Evolutionary conservation across 2,113 vertebrate genomes (phyloP).

Genomic region (Xerus inauris): DNA sequence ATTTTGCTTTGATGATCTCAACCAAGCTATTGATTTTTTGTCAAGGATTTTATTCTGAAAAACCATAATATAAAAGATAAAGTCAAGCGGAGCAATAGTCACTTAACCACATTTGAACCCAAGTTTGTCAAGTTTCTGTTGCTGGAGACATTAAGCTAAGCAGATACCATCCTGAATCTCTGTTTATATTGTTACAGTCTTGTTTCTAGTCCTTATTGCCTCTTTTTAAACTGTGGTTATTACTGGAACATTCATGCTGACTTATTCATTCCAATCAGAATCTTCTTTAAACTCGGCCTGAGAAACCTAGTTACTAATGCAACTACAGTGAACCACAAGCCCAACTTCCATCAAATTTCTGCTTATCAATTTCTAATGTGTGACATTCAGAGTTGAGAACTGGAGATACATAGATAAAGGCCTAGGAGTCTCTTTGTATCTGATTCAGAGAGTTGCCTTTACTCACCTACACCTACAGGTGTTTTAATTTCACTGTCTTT

Average conservation of each 20-base stretch:
- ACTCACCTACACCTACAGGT: neutral
- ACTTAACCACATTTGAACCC: neutral
- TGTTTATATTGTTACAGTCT: neutral
- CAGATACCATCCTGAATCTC: constrained; percentile 33
- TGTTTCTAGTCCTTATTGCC: constrained; percentile 26
- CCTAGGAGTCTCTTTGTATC: neutral
- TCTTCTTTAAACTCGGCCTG: constrained; percentile 51
- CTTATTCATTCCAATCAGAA: neutral
- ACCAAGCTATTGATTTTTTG: neutral
- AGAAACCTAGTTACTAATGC: neutral
- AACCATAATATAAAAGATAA: neutral
- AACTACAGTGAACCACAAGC: neutral
- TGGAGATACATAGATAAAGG: neutral
- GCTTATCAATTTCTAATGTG: neutral
- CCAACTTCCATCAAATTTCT: neutral
- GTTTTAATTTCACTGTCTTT: neutral
- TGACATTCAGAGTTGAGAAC: neutral
- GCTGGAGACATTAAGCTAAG: neutral
- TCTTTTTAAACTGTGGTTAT: constrained; percentile 54
- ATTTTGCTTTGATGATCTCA: constrained; percentile 56
- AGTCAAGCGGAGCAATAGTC: constrained; percentile 19
- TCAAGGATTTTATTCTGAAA: constrained; percentile 28
- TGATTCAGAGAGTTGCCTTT: neutral
- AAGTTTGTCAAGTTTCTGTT: constrained; percentile 6
- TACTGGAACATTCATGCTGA: neutral